Base-by-base conservation (phyloP, 2,888 invertebrate species). In the Hemithea aestivaria region DNA sequence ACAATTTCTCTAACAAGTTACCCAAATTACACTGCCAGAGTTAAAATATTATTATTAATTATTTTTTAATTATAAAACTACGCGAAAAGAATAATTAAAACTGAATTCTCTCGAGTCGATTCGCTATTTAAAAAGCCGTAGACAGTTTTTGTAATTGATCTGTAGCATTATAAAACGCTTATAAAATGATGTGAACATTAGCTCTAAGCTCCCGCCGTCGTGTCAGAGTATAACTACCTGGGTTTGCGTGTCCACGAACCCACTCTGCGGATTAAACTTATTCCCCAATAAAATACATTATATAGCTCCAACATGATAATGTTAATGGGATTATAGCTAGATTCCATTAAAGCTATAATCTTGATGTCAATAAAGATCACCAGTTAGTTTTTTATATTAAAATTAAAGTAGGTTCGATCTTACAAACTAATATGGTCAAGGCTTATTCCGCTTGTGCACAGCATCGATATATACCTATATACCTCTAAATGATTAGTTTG, bases 201-300 rank as follows among this genome's bases (percentile, higher is more conserved):
- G 26, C 25, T 29, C 36, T 32, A 24, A 27, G 37, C 52, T 59
- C 43, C 51, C 48, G 56, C 49, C 52, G 36, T 40, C 40, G 44
- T 51, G 36, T 40, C 41, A 46, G 25, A 51, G 48, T 53, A 51
- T 44, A 59, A 47, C 60, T 70, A 70, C 73, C 65, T 67, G 69
- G 58, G 58, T 55, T 70, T 70, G 67, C 81, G 77, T 81, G 82
- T 70, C 65, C 57, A 54, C 58, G 50, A 56, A 62, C 65, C 66
- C 65, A 65, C 60, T 71, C 66, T 53, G 48, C 60, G 77, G 82
- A 80, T 83, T 80, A 82, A 65, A 71, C 58, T 59, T 66, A 70
- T 71, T 68, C 62, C 61, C 64, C 62, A 61, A 76, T 73, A 77
- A 81, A 79, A 70, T 67, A 71, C 66, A 51, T 56, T 56, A 60